Conservation (phyloP, 2,113 vertebrate genomes). For the Bufo bufo region DNA sequence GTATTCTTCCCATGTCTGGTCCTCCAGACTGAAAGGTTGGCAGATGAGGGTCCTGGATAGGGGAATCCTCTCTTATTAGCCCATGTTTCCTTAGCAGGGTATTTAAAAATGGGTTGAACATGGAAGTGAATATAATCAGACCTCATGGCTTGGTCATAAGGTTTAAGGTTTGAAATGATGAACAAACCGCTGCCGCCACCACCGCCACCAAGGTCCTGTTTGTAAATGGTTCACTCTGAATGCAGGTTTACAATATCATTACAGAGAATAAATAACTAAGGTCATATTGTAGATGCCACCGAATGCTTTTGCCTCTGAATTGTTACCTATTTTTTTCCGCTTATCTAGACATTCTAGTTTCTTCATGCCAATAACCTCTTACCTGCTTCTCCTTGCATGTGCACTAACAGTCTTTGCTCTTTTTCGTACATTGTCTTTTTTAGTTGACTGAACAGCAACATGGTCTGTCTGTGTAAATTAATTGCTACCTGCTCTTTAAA, state of each 20-base stretch:
- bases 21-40: not conserved
- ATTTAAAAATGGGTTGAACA: too few relatives aligned
- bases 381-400: slow-evolving; percentile 17
- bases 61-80: too few relatives aligned
- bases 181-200: too few relatives aligned
- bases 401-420: not conserved
- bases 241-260: not conserved
- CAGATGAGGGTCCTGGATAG: not conserved
- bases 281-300: not conserved
- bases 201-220: not conserved
- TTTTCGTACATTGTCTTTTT: not conserved
- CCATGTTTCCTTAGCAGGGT: too few relatives aligned
- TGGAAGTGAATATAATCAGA: too few relatives aligned
- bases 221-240: slow-evolving; percentile 32
- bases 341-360: not conserved
- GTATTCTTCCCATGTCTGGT: not conserved
- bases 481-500: not conserved
- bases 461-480: too few relatives aligned
- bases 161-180: not conserved
- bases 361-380: not conserved
- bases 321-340: slow-evolving; percentile 1
- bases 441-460: not conserved
- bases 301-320: slow-evolving; percentile 13
- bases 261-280: not conserved
- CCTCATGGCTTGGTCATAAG: too few relatives aligned